phyloP scores from a whole-genome alignment of 2,888 invertebrate genomes.

The Euproctis similis region DNA sequence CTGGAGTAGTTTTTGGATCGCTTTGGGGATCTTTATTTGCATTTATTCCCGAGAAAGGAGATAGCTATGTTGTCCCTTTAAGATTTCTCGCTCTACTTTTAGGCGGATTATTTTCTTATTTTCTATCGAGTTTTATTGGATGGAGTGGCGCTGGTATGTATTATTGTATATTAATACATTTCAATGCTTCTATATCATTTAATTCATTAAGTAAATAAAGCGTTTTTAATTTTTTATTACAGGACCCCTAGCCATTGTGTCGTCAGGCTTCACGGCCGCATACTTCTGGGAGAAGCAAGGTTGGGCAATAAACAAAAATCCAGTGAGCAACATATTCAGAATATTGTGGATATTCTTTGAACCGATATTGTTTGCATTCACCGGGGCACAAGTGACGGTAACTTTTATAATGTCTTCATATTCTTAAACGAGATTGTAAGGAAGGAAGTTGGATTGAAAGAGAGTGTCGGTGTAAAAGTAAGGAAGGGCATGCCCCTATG shows the following conservation, averaged over 20 bases:
- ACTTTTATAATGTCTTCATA: no score
- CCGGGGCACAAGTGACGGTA: constrained; percentile 88
- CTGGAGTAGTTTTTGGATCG: constrained; percentile 82
- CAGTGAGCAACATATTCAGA: constrained; percentile 84
- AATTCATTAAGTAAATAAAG: not conserved
- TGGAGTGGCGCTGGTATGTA: constrained; percentile 74
- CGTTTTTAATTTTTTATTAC: constrained; percentile 1
- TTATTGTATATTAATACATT: not conserved
- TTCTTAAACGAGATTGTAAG: no score
- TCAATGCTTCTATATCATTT: not conserved
- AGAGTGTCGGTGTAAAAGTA: no score
- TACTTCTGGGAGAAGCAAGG: constrained; percentile 83
- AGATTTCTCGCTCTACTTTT: constrained; percentile 82
- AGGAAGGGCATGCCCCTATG: no score
- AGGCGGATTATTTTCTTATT: constrained; percentile 84
- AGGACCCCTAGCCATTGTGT: constrained; percentile 83
- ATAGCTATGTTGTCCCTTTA: constrained; percentile 80
- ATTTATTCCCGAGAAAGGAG: constrained; percentile 82
- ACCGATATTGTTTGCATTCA: constrained; percentile 90
- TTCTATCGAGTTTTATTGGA: constrained; percentile 83
- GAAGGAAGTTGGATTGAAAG: no score
- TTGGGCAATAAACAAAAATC: constrained; percentile 84
- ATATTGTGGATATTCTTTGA: constrained; percentile 92
- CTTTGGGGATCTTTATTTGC: constrained; percentile 83
- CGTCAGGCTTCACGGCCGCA: constrained; percentile 83